These are phyloP conservation scores for Meleagris gallopavo DNA, from an alignment of 2,113 vertebrate genomes.

Conservation along the genomic window DNA sequence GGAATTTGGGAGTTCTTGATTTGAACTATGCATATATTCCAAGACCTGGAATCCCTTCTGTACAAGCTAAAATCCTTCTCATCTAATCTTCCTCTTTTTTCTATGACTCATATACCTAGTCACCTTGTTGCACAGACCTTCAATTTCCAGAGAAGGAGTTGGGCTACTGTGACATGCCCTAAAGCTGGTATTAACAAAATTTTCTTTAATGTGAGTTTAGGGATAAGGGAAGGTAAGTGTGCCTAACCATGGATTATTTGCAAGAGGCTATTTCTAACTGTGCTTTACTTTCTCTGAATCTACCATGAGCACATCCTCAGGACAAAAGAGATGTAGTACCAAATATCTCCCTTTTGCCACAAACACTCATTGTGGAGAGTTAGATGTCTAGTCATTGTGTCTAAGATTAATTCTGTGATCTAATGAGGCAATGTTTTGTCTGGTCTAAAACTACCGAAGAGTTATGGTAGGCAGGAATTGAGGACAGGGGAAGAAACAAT, in stretches of 20 bases:
- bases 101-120: not conserved
- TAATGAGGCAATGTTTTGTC: not conserved
- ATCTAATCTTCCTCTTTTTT: not conserved
- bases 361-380: not conserved
- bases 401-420: not conserved
- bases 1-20: not conserved
- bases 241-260: not conserved
- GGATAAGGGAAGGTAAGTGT: not conserved
- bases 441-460: not conserved
- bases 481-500: not conserved
- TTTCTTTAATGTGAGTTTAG: not conserved
- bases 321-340: not conserved
- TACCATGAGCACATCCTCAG: not conserved
- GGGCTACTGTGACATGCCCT: not conserved
- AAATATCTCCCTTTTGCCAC: not conserved
- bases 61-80: not conserved
- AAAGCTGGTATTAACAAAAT: not conserved
- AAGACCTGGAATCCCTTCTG: not conserved
- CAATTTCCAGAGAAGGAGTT: not conserved
- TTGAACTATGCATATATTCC: not conserved
- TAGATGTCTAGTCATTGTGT: not conserved
- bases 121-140: not conserved
- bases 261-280: not conserved
- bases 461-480: not conserved
- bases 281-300: not conserved